Conservation (phyloP, 2,797 vertebrate species). For the Peromyscus eremicus region DNA sequence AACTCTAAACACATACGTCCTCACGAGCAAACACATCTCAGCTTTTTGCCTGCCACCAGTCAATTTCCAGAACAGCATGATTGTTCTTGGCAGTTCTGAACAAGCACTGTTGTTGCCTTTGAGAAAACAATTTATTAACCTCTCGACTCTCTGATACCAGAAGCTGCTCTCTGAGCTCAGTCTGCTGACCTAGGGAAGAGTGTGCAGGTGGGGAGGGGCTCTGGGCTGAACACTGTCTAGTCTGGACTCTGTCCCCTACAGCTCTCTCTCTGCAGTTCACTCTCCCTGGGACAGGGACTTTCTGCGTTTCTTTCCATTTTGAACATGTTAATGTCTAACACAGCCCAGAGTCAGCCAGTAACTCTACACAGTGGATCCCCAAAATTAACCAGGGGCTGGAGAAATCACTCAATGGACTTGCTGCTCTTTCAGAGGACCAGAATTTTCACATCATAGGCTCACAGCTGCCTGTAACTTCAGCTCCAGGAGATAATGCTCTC, state of each 20-base stretch:
- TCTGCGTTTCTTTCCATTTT: background rate
- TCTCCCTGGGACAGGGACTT: background rate
- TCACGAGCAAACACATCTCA: background rate
- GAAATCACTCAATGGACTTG: background rate
- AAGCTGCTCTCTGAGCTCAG: background rate
- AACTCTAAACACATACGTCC: background rate
- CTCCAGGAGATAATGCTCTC: background rate
- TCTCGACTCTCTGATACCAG: background rate
- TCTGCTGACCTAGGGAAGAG: background rate
- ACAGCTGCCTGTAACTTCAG: background rate
- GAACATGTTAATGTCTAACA: conserved; percentile 13
- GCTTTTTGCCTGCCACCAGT: background rate
- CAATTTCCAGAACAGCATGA: conserved; percentile 1
- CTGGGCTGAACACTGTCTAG: background rate
- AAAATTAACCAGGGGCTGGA: background rate
- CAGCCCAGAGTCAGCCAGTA: conserved; percentile 41
- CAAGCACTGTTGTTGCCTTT: background rate
- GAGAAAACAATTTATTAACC: conserved; percentile 5
- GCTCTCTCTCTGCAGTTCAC: background rate
- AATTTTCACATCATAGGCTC: background rate
- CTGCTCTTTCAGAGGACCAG: background rate
- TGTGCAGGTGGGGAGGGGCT: no score
- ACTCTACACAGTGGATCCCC: background rate
- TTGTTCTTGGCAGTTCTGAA: conserved; percentile 47
- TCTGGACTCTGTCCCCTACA: background rate